phyloP scores from a whole-genome alignment of 2,888 invertebrate genomes.

The Ariolimax columbianus region DNA sequence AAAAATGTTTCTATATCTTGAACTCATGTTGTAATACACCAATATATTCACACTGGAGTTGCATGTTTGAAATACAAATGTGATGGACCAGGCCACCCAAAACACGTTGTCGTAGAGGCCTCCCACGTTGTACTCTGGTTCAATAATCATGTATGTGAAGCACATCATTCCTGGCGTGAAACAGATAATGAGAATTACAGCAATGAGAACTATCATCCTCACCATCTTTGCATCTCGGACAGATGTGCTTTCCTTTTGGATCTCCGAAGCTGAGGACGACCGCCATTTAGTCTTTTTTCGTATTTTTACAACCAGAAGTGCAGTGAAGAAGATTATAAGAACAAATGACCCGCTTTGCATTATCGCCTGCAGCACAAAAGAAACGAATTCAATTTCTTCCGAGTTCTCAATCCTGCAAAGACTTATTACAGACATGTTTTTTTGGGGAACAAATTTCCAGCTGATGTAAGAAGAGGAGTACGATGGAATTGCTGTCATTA shows the following conservation, averaged over 20 bases:
- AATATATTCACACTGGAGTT: slow-evolving; percentile 49
- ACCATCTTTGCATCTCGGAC: not conserved
- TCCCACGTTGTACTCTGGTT: slow-evolving; percentile 19
- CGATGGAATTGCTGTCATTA: not conserved
- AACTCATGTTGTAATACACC: slow-evolving; percentile 47
- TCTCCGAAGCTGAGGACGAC: not conserved
- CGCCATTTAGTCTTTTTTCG: slow-evolving; percentile 23
- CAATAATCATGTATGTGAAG: not conserved
- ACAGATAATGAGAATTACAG: slow-evolving; percentile 32
- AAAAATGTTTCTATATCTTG: slow-evolving; percentile 27
- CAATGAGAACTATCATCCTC: not conserved
- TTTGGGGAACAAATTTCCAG: slow-evolving; percentile 5
- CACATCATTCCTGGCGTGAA: slow-evolving; percentile 24
- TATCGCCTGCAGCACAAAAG: slow-evolving; percentile 9
- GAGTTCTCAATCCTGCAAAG: not conserved
- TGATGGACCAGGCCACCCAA: slow-evolving; percentile 27
- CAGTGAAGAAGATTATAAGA: not conserved
- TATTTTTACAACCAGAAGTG: not conserved
- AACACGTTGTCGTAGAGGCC: slow-evolving; percentile 22
- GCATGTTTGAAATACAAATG: slow-evolving; percentile 6
- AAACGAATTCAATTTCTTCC: not conserved
- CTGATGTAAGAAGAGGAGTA: slow-evolving; percentile 8
- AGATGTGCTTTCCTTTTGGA: not conserved
- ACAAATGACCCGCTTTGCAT: slow-evolving; percentile 11
- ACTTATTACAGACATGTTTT: slow-evolving; percentile 20